phyloP scores from a whole-genome alignment of 92 coral and sea anemone species.

The Porites evermanni region DNA sequence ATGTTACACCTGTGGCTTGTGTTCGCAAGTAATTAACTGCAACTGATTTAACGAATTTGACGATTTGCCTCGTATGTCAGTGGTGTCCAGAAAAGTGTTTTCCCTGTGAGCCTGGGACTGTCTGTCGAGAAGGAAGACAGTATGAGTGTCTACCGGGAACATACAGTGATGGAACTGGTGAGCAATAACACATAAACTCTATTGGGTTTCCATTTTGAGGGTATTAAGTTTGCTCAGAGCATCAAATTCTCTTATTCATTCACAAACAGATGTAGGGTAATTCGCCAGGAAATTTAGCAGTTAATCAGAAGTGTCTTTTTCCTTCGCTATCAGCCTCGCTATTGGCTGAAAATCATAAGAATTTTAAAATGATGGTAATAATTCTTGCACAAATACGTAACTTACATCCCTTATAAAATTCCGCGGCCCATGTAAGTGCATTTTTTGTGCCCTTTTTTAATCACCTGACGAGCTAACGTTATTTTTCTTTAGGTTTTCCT shows the following conservation, averaged over 20 bases:
- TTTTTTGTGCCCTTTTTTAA: background rate
- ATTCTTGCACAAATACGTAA: too few species aligned
- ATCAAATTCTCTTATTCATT: too few species aligned
- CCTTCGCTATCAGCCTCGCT: too few species aligned
- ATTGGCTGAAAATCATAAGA: too few species aligned
- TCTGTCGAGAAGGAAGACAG: slow-evolving; percentile 88
- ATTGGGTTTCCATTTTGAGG: background rate
- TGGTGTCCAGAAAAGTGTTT: slow-evolving; percentile 92
- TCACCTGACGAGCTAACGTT: too few species aligned
- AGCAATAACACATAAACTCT: background rate
- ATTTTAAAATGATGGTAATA: too few species aligned
- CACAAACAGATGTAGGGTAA: too few species aligned
- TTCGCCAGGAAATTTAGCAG: too few species aligned
- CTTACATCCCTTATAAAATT: too few species aligned
- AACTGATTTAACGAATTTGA: background rate
- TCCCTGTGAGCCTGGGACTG: slow-evolving; percentile 96
- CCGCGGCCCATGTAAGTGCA: too few species aligned
- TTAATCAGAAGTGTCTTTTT: too few species aligned
- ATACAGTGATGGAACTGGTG: slow-evolving; percentile 99
- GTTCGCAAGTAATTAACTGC: background rate
- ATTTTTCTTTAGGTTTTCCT: slow-evolving; percentile 73
- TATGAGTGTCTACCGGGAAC: slow-evolving; percentile 93
- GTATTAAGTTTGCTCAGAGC: too few species aligned
- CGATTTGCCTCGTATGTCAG: slow-evolving; percentile 31
- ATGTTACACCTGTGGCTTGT: background rate